These are phyloP conservation scores for Cyanistes caeruleus DNA, from an alignment of 2,113 vertebrate genomes.

Conservation along the genomic window DNA sequence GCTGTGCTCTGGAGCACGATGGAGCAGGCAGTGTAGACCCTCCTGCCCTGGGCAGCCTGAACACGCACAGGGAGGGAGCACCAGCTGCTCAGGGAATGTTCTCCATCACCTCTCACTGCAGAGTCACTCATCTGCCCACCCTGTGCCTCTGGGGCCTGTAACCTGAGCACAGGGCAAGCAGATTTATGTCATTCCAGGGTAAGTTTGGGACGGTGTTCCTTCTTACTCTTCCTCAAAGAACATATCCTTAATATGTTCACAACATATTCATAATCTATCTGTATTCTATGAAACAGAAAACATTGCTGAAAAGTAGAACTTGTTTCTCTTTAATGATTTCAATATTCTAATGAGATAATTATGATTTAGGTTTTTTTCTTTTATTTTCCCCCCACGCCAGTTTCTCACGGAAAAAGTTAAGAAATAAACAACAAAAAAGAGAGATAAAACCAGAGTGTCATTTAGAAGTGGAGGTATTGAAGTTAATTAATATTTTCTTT, in stretches of 20 bases:
- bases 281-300: not conserved
- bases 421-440: fast-evolving
- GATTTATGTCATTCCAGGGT: fast-evolving
- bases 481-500: not conserved
- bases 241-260: too few relatives aligned
- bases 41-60: not conserved
- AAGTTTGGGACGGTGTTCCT: fast-evolving
- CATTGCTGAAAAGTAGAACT: not conserved
- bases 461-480: not conserved
- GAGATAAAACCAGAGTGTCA: not conserved
- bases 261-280: fast-evolving
- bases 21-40: not conserved
- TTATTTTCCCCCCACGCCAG: not conserved
- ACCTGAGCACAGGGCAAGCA: not conserved
- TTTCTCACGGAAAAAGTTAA: not conserved
- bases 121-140: not conserved
- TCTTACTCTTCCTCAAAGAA: not conserved
- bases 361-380: not conserved
- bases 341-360: not conserved
- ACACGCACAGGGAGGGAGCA: fast-evolving
- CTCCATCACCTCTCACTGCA: not conserved
- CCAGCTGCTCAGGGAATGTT: not conserved
- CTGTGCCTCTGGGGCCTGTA: not conserved
- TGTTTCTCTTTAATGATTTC: not conserved
- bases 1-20: fast-evolving